Evolutionary conservation across 2,113 vertebrate genomes (phyloP).

Genomic region (Tapirus terrestris): DNA sequence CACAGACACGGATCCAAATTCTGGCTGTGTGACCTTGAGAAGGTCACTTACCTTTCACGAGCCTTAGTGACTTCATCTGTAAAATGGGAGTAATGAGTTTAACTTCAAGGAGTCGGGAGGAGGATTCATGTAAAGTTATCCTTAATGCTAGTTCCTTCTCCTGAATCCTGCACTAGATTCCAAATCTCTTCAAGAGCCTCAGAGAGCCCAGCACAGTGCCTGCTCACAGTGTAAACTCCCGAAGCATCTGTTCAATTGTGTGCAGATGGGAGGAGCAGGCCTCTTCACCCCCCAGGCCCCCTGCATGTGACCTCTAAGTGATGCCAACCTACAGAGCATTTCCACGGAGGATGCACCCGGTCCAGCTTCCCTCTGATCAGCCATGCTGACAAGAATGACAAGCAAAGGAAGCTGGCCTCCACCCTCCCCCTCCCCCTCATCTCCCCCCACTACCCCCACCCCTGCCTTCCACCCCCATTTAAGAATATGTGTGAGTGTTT

Average conservation of each 20-base stretch:
- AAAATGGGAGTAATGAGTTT: neutral
- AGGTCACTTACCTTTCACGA: neutral
- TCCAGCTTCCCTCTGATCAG: neutral
- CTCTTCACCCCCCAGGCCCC: neutral
- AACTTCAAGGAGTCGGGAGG: neutral
- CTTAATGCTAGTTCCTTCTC: neutral
- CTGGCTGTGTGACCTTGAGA: neutral
- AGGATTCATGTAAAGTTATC: neutral
- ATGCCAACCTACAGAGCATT: neutral
- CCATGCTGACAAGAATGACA: neutral
- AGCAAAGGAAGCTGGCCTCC: neutral
- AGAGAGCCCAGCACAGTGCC: neutral
- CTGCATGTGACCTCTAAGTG: neutral
- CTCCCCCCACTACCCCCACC: too few species aligned
- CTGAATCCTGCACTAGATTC: neutral
- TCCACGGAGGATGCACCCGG: neutral
- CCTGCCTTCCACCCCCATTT: neutral
- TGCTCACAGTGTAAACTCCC: neutral
- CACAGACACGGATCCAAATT: neutral
- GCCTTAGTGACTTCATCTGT: neutral
- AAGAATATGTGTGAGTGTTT: conserved; percentile 51
- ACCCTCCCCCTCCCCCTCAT: neutral
- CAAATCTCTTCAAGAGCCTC: neutral
- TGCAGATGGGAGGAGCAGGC: neutral
- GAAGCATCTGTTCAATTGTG: neutral